A percentile compares a stretch with the other conserved stretches of the same genome.
Conservation (phyloP, 2,113 vertebrate species). For the Tichodroma muraria region DNA sequence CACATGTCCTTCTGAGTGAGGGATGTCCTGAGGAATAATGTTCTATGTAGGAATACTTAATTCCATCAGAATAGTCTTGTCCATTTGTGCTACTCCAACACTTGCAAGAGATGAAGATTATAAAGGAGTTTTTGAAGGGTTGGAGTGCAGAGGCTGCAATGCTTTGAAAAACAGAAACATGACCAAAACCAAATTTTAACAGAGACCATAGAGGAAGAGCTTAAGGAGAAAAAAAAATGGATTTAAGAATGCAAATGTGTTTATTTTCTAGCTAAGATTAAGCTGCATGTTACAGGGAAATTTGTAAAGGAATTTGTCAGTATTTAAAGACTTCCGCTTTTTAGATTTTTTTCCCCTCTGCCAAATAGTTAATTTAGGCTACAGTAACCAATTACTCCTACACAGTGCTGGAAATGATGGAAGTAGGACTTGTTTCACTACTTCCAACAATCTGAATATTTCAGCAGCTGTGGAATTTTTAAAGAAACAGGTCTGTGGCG, state of each 20-base stretch:
- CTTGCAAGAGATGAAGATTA: neutral
- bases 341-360: neutral
- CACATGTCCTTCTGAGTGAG: accelerated
- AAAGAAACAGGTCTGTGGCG: neutral
- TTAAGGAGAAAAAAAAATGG: neutral
- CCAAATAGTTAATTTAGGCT: neutral
- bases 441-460: neutral
- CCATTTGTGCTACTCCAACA: neutral
- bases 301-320: neutral
- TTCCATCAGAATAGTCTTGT: neutral
- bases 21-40: neutral
- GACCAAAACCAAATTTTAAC: neutral
- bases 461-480: neutral
- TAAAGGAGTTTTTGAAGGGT: neutral
- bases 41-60: neutral
- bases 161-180: neutral
- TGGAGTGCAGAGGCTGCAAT: neutral
- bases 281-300: neutral
- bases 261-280: neutral
- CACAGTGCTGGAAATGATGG: neutral
- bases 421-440: neutral
- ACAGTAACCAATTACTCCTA: neutral
- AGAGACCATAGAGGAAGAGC: neutral
- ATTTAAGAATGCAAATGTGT: neutral
- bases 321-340: neutral